phyloP scores from a whole-genome alignment of 1,140 invertebrate species.

The Neoseiulus cucumeris region DNA sequence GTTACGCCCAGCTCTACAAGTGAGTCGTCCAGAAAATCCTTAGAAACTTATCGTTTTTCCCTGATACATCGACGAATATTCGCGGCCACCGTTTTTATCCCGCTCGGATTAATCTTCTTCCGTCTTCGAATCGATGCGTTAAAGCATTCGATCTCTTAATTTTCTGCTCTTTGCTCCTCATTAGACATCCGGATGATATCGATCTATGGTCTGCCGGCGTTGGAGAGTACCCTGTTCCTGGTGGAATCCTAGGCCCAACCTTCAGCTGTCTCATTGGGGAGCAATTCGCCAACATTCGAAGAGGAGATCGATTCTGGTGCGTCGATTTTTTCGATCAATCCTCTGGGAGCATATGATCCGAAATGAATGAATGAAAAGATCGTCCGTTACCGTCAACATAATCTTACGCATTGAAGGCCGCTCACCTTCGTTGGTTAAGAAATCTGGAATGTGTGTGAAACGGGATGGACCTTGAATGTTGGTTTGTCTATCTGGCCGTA shows the following conservation, averaged over 20 bases:
- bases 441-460: no score
- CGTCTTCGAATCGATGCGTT: no score
- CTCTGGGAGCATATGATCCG: no score
- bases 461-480: no score
- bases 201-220: constrained; percentile 84
- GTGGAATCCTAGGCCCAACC: constrained; percentile 37
- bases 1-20: constrained; percentile 52
- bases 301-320: constrained; percentile 26
- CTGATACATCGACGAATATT: constrained; percentile 15
- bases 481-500: no score
- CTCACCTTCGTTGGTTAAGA: no score
- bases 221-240: constrained; percentile 24
- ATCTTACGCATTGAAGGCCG: no score
- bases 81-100: constrained; percentile 8
- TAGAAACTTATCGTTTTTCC: not conserved
- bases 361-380: no score
- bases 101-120: not conserved
- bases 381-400: no score
- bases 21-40: constrained; percentile 28
- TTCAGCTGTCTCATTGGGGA: constrained; percentile 40
- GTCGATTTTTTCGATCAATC: not conserved
- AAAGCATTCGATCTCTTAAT: constrained; percentile 9
- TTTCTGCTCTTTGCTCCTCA: constrained; percentile 11
- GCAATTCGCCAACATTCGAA: constrained; percentile 35
- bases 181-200: constrained; percentile 58